phyloP scores from a whole-genome alignment of 2,888 invertebrate species.

The Rotaria macrura region DNA sequence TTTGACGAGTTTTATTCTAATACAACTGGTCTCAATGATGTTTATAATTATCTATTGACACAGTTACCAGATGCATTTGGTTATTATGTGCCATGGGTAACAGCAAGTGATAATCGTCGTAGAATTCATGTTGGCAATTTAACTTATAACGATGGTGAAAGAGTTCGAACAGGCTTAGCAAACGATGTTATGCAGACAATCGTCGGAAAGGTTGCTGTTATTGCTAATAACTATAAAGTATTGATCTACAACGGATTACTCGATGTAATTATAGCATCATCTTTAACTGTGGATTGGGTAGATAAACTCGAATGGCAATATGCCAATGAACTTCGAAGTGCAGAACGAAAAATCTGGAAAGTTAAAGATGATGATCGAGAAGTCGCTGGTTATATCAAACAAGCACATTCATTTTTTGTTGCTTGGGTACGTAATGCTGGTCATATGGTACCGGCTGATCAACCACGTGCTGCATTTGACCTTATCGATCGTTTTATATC shows the following conservation, averaged over 20 bases:
- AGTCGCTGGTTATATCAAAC: constrained; percentile 45
- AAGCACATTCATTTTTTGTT: constrained; percentile 37
- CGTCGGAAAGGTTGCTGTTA: not conserved
- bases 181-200: constrained; percentile 61
- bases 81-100: constrained; percentile 43
- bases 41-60: constrained; percentile 43
- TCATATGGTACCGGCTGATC: constrained; percentile 46
- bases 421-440: constrained; percentile 41
- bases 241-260: constrained; percentile 78
- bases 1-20: constrained; percentile 45
- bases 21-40: constrained; percentile 42
- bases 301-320: constrained; percentile 62
- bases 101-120: constrained; percentile 54
- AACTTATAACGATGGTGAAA: constrained; percentile 54
- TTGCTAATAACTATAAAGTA: constrained; percentile 48
- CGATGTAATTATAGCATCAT: constrained; percentile 79
- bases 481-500: not conserved
- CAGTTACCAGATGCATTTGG: constrained; percentile 38
- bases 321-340: constrained; percentile 58
- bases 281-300: constrained; percentile 69
- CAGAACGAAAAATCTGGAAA: constrained; percentile 59
- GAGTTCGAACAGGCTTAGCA: constrained; percentile 64
- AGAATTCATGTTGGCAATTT: constrained; percentile 74
- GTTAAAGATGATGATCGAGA: constrained; percentile 39
- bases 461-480: constrained; percentile 37